A percentile compares a stretch with the other conserved stretches of the same genome.
Evolutionary conservation across 2,113 vertebrate genomes (phyloP).

Genomic region (Ptychochromis oligacanthus): DNA sequence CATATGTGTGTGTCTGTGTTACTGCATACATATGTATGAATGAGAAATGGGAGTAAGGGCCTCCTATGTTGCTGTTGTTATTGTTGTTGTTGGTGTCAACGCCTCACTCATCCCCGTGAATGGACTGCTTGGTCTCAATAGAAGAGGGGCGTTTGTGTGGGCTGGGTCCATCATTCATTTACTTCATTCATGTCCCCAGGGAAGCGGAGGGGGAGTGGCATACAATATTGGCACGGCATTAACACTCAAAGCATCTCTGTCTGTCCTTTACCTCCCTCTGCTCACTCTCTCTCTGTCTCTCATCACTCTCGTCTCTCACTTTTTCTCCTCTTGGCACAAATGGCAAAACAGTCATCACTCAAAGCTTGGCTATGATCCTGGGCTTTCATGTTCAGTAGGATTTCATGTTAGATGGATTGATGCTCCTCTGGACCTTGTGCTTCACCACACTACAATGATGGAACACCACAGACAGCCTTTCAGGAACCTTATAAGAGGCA

Average conservation of each 20-base stretch:
- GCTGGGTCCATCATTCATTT: constrained; percentile 77
- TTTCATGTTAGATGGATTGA: constrained; percentile 61
- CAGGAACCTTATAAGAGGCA: constrained; percentile 41
- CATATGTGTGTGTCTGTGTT: constrained; percentile 64
- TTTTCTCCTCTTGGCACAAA: constrained; percentile 51
- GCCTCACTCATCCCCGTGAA: constrained; percentile 80
- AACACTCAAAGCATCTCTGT: constrained; percentile 43
- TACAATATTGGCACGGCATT: constrained; percentile 60
- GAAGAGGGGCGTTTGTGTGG: constrained; percentile 74
- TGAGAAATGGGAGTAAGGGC: constrained; percentile 68
- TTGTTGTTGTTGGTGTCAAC: constrained; percentile 77
- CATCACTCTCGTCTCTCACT: constrained; percentile 49
- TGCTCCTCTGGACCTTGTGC: constrained; percentile 57
- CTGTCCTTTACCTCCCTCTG: constrained; percentile 44
- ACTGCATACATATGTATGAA: constrained; percentile 69
- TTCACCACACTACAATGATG: constrained; percentile 45
- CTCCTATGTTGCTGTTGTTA: constrained; percentile 75
- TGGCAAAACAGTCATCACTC: constrained; percentile 55
- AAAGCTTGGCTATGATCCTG: constrained; percentile 53
- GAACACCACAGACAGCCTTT: constrained; percentile 58
- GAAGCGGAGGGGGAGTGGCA: constrained; percentile 68
- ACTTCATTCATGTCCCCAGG: constrained; percentile 73
- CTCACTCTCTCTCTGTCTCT: constrained; percentile 40
- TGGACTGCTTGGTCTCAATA: constrained; percentile 72
- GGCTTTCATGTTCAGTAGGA: constrained; percentile 56